Evolutionary conservation across 2,888 invertebrate genomes (phyloP).

Genomic region (Polydrusus pterygomalis): DNA sequence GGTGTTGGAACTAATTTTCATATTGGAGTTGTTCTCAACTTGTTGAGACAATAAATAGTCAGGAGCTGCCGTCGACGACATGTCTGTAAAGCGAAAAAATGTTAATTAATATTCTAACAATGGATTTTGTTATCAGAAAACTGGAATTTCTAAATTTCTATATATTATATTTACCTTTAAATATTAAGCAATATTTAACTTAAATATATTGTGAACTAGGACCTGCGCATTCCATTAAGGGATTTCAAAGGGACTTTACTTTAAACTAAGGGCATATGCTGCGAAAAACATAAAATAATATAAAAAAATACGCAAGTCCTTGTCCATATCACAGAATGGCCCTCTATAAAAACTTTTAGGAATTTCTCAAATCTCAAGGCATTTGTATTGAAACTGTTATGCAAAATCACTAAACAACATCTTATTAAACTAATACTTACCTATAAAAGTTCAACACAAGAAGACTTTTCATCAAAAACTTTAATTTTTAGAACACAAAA

Average conservation of each 20-base stretch:
- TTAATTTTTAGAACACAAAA: conserved; percentile 46
- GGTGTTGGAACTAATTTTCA: conserved; percentile 57
- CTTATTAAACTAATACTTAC: conserved; percentile 61
- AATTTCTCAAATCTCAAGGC: conserved; percentile 21
- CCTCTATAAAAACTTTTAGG: conserved; percentile 23
- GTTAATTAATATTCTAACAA: conserved; percentile 20
- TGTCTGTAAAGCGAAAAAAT: conserved; percentile 63
- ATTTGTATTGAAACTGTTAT: conserved; percentile 3
- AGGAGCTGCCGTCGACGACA: conserved; percentile 62
- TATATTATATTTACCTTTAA: conserved; percentile 35
- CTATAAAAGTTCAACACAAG: conserved; percentile 55
- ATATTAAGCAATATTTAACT: conserved; percentile 12
- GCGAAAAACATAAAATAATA: conserved; percentile 6
- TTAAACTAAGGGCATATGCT: background rate
- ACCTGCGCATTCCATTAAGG: conserved; percentile 15
- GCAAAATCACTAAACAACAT: conserved; percentile 54
- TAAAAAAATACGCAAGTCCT: conserved; percentile 32
- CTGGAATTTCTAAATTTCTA: conserved; percentile 18
- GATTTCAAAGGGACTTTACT: background rate
- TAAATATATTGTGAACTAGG: background rate
- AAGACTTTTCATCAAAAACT: conserved; percentile 40
- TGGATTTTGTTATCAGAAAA: conserved; percentile 30
- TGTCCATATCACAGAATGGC: conserved; percentile 26
- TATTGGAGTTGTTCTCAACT: conserved; percentile 56
- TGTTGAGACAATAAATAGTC: conserved; percentile 56